Base-by-base conservation (phyloP, 2,113 vertebrate species). In the Peromyscus californicus region DNA sequence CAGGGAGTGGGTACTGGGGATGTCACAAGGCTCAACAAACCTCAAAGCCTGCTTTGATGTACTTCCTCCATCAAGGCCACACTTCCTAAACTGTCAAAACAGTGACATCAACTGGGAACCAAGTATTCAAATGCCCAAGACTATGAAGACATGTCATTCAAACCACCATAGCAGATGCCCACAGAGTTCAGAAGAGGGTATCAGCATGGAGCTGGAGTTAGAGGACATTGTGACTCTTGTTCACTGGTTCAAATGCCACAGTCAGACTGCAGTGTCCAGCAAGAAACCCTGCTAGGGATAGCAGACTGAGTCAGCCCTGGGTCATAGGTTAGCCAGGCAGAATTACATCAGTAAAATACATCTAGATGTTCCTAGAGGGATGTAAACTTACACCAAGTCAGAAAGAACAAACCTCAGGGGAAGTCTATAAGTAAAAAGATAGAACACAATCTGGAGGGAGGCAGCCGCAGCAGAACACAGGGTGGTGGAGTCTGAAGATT, bases 1-100 rank as follows among this genome's bases (percentile, higher is more conserved):
- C n/a, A 61, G 36, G 26, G 57, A 15, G 24, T 2, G 0, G 4
- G 57, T 42, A 15, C 4, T 1, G 3, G n/a, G n/a, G 13, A 19
- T 63, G n/a, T 65, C 80, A 39, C 36, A 63, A 24, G 59, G 82
- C n/a, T 63, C 8, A 5, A 59, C n/a, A 63, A 65, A 31, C 15
- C n/a, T 57, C 78, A 57, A 12, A 80, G 51, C 51, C 21, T 31
- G 24, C 26, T 42, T 15, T 17, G 24, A 31, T 24, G 29, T 17
- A 42, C 57, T 84, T 29, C 22, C 82, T 63, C 57, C 57, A 63
- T 84, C 82, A 42, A 63, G 57, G 22, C 57, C 61, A 42, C 39
- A 42, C 82, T 39, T 63, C 82, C 59, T 45, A 84, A 65, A 7
- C 24, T 42, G 8, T 45, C 59, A 63, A 85, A 65, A 85, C 11